phyloP scores from a whole-genome alignment of 2,888 invertebrate genomes.

The Polietes domitor region DNA sequence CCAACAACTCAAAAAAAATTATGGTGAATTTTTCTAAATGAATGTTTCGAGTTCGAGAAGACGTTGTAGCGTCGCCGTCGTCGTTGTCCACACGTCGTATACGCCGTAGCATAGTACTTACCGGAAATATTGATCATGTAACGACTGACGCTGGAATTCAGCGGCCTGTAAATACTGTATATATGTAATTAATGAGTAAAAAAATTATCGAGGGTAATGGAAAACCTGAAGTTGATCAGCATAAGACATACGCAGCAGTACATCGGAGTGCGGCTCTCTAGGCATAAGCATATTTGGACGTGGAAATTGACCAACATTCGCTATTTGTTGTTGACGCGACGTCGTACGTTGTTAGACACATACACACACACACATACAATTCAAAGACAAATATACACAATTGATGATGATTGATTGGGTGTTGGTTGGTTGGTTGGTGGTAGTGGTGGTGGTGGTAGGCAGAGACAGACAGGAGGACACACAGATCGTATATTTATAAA shows the following conservation, averaged over 20 bases:
- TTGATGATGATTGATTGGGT: not conserved
- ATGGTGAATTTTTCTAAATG: not conserved
- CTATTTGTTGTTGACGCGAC: constrained; percentile 66
- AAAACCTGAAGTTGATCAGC: constrained; percentile 81
- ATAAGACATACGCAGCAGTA: constrained; percentile 81
- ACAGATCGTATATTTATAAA: not conserved
- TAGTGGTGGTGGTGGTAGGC: not conserved
- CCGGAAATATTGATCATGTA: constrained; percentile 81
- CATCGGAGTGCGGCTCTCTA: constrained; percentile 81
- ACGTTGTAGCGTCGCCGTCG: not conserved
- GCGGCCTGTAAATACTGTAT: constrained; percentile 81
- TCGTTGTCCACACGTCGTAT: not conserved
- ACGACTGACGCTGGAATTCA: constrained; percentile 81
- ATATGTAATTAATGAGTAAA: constrained; percentile 80
- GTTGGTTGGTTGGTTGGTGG: not conserved
- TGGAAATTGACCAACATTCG: constrained; percentile 81
- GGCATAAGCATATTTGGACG: constrained; percentile 81
- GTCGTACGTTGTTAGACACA: constrained; percentile 15
- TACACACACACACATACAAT: constrained; percentile 17
- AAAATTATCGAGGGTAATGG: constrained; percentile 74
- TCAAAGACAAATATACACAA: not conserved
- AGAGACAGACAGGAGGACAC: constrained; percentile 19
- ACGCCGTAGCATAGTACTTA: constrained; percentile 69
- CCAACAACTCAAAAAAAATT: not conserved
- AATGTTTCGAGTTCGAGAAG: constrained; percentile 45